Base-by-base conservation (phyloP, 2,797 vertebrate species). In the Microcaecilia unicolor region DNA sequence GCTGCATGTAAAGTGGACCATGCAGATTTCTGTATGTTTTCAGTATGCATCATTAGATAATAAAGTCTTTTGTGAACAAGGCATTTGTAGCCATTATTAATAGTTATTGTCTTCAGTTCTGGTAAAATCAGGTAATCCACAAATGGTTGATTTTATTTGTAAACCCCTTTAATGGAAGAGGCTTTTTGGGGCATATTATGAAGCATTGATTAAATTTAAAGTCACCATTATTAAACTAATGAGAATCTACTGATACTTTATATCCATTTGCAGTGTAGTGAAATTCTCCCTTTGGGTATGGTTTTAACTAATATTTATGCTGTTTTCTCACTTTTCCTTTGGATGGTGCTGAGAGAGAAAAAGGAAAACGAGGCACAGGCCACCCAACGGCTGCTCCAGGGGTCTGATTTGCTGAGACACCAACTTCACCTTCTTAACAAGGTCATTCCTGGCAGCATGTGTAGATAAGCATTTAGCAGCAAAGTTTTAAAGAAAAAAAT, bases 381-480 rank as follows among this genome's bases (percentile, higher is more conserved):
- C 82, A 85, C 74, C 71, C 83, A 67, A 72, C 88, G 76, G 75
- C 81, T 82, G 78, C 81, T 84, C 78, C 83, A 82, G 76, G 80
- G 81, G 78, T 82, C 86, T 86, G 78, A 81, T 89, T 84, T 87
- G 85, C 81, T 88, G 87, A 89, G 84, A 88, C 85, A 78, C 82
- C 84, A 88, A 74, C 84, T 87, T 76, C 86, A 86, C 78, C 87
- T 86, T 82, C 86, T 74, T 86, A 81, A 84, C 85, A 87, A 90
- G 88, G 89, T 90, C 84, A 87, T 88, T 90, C 81, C 76, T 85
- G 85, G 88, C 85, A 88, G 89, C 89, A 91, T 90, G 89, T 90
- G 85, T 90, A 89, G 87, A 87, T 90, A 84, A 88, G 80, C 76
- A 65, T 84, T 63, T 85, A 84, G 78, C 78, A 69, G 67, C 68